Base-by-base conservation (phyloP, 2,113 vertebrate genomes). In the Propithecus coquereli region DNA sequence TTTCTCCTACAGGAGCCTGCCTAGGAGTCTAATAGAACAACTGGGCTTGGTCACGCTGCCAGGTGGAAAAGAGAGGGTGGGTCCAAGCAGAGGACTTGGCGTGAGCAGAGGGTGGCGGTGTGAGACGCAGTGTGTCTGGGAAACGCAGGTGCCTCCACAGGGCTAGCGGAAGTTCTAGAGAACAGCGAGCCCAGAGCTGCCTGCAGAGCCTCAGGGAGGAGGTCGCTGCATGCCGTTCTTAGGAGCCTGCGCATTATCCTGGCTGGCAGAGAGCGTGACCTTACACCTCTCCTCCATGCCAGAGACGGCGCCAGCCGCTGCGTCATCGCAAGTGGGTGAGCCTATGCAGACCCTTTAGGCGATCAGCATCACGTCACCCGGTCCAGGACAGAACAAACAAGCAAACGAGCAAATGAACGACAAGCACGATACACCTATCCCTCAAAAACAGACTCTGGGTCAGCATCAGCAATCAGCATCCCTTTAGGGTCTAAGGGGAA, bases 101-200 rank as follows among this genome's bases (percentile, higher is more conserved):
- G 47, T 8, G 20, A 54, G 30, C 30, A 40, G 37, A 87, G 40
- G 40, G 13, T 1, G 16, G 57, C 7, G 40, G 16, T 2, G 1
- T 30, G 45, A 77, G 70, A 65, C 6, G 23, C 40, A 20, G 37
- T 3, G 37, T 61, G 59, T 37, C 3, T 18, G 6, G 63, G 54
- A 25, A 76, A 40, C 0, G 1, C 30, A 18, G 68, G 47, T 2
- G 14, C 43, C 20, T 34, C 57, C 2, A 17, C 1, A 43, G 16
- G 12, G 17, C 57, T 57, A 14, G 30, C 61, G 37, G 22, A 91
- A 22, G 37, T 34, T 59, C 88, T 63, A 71, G 37, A 77, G 27
- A 82, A n/a, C 70, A 84, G 45, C 59, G 68, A 70, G 40, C 25
- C 0, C 0, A 1, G 23, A 54, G 20, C 45, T 3, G 18, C 52